Conservation (phyloP, 37 sponge, comb jelly and placozoan genomes). For the Agelas oroides region DNA sequence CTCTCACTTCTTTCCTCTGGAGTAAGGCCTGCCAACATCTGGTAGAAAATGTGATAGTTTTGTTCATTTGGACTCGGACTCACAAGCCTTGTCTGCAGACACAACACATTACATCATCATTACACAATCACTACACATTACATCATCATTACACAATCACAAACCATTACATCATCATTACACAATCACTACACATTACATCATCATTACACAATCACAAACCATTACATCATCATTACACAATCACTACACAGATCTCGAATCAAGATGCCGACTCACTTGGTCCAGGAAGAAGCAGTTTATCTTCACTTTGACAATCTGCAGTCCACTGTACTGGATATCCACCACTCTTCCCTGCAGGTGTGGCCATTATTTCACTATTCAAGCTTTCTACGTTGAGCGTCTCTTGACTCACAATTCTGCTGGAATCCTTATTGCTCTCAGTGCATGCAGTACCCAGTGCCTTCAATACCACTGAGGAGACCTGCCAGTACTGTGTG, state of each 20-base stretch:
- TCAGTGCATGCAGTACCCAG: conserved; percentile 68
- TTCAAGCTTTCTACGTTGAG: neutral
- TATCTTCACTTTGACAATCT: conserved; percentile 69
- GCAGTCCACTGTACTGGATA: conserved; percentile 42
- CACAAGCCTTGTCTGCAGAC: conserved; percentile 65
- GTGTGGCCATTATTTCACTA: neutral
- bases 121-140: no score
- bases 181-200: no score
- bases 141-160: no score
- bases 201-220: no score
- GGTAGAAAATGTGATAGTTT: conserved; percentile 90
- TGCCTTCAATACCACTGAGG: conserved; percentile 75
- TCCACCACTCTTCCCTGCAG: conserved; percentile 79
- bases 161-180: no score
- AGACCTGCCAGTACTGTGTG: conserved; percentile 74
- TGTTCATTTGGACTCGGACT: conserved; percentile 60
- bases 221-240: no score
- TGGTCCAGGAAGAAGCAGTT: conserved; percentile 85
- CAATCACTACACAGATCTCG: no score
- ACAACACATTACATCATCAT: no score
- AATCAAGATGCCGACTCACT: conserved; percentile 23
- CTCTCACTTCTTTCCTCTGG: conserved; percentile 80
- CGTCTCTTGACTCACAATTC: conserved; percentile 62
- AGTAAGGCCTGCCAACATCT: conserved; percentile 86
- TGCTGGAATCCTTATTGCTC: conserved; percentile 74